These are phyloP conservation scores for Fulica atra DNA, from an alignment of 2,113 vertebrate species.

Conservation along the genomic window DNA sequence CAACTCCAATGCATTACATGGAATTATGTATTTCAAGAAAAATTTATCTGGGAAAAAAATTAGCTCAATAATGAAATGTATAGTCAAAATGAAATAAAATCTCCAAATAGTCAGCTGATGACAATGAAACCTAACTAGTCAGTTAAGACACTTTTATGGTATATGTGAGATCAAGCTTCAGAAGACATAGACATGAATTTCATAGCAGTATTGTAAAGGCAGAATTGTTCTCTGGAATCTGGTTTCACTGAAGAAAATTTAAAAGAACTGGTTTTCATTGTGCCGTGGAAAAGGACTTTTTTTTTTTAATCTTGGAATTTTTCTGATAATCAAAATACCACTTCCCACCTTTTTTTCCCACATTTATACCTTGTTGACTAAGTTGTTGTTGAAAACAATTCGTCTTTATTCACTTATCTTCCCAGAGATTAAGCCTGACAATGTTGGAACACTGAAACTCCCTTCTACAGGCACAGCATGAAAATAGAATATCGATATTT, in stretches of 20 bases:
- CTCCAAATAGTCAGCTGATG: background rate
- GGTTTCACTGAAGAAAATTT: background rate
- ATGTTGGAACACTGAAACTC: background rate
- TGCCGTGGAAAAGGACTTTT: background rate
- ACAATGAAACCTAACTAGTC: background rate
- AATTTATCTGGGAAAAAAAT: background rate
- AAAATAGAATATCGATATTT: conserved; percentile 14
- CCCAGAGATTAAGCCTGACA: background rate
- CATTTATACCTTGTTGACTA: background rate
- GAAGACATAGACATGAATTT: background rate
- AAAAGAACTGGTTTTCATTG: background rate
- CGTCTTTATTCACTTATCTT: background rate
- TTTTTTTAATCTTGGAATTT: background rate
- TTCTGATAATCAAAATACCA: background rate
- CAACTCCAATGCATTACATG: background rate
- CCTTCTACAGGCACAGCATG: background rate
- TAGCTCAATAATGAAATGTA: background rate
- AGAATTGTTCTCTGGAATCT: background rate
- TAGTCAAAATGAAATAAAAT: background rate
- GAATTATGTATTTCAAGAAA: background rate
- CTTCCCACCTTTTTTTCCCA: background rate
- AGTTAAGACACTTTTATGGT: background rate
- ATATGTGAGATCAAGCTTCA: background rate
- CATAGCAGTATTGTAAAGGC: background rate
- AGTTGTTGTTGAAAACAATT: background rate